Percentiles rank a stretch among this genome's conserved stretches.
Conservation (phyloP, 2,888 invertebrate genomes). For the Hermodice carunculata region DNA sequence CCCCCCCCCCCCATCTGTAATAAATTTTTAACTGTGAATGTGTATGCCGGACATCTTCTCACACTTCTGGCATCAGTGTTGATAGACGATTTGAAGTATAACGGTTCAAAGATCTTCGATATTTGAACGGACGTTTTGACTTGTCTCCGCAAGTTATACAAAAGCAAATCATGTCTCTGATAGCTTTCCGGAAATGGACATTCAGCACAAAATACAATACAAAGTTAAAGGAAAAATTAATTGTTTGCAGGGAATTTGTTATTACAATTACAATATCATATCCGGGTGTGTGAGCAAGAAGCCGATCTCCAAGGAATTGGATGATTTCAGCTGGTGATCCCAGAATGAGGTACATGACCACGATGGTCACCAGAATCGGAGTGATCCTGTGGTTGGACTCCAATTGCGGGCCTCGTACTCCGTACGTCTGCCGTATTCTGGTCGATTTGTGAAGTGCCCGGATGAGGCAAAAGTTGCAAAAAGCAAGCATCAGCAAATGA, state of each 20-base stretch:
- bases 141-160: too few species aligned
- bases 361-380: slow-evolving; percentile 61
- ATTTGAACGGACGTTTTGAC: too few species aligned
- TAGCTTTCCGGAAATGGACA: slow-evolving; percentile 36
- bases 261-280: slow-evolving; percentile 34
- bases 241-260: slow-evolving; percentile 36
- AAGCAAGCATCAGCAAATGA: slow-evolving; percentile 56
- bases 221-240: slow-evolving; percentile 41
- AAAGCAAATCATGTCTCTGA: slow-evolving; percentile 27
- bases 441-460: slow-evolving; percentile 59
- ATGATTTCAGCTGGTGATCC: slow-evolving; percentile 65
- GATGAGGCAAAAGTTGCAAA: slow-evolving; percentile 63
- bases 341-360: slow-evolving; percentile 63
- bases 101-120: too few species aligned
- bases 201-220: slow-evolving; percentile 38
- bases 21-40: too few species aligned
- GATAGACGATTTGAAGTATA: too few species aligned
- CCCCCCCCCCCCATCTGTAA: too few species aligned
- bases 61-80: too few species aligned
- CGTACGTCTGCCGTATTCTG: slow-evolving; percentile 50
- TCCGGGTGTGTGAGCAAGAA: too few species aligned
- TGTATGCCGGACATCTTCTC: too few species aligned
- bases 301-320: slow-evolving; percentile 45
- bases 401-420: slow-evolving; percentile 49
- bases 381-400: slow-evolving; percentile 55